Evolutionary conservation across 2,113 vertebrate genomes (phyloP).

Genomic region (Pholis gunnellus): DNA sequence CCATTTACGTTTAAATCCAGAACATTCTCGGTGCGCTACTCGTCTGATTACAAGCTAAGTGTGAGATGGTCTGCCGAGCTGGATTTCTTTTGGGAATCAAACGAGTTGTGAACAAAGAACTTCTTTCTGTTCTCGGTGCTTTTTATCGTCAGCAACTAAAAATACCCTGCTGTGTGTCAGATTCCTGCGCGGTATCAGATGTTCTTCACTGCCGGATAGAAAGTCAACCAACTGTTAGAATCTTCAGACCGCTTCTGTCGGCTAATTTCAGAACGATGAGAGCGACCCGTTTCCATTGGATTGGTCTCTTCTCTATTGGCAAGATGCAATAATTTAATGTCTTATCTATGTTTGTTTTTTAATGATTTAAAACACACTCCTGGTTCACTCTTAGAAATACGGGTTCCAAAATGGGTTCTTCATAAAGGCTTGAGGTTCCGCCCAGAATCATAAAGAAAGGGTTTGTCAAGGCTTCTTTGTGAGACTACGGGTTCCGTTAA

Average conservation of each 20-base stretch:
- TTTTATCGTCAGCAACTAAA: neutral
- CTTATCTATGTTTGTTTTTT: slow-evolving; percentile 23
- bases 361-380: slow-evolving; percentile 36
- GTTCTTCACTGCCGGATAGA: slow-evolving; percentile 42
- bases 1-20: neutral
- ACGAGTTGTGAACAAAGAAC: slow-evolving; percentile 23
- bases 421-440: neutral
- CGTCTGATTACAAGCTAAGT: neutral
- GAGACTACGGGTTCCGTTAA: neutral
- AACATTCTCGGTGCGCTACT: neutral
- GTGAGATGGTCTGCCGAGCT: neutral
- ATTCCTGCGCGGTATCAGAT: slow-evolving; percentile 27
- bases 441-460: neutral
- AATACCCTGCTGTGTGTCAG: neutral
- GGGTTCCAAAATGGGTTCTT: neutral
- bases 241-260: neutral
- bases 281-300: slow-evolving; percentile 1
- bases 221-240: slow-evolving; percentile 16
- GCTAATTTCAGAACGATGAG: neutral
- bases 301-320: slow-evolving; percentile 6
- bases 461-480: neutral
- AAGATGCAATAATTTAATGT: slow-evolving; percentile 45
- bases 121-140: neutral
- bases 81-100: slow-evolving; percentile 4
- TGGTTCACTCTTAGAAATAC: neutral